Base-by-base conservation (phyloP, 2,888 invertebrate species). In the Aricia artaxerxes region DNA sequence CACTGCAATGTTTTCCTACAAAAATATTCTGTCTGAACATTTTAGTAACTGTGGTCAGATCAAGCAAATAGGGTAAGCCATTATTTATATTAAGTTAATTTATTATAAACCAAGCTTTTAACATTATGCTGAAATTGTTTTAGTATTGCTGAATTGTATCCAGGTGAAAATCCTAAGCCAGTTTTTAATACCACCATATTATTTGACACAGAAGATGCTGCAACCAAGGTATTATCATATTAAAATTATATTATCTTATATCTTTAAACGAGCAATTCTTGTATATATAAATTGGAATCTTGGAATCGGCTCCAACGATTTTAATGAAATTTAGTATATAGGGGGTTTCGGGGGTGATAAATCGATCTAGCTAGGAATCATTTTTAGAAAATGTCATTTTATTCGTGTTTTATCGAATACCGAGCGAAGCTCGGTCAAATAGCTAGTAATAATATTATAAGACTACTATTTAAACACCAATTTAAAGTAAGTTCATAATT, bases 91-190 rank as follows among this genome's bases (percentile, higher is more conserved):
- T 24, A 6, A 24, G 7, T 64, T 24, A 64, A 31, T 24, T 64
- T 64, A 24, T 76, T 38, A 31, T 16, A 49, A 73, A 53, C 11
- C 13, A 53, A 13, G 13, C 4, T 16, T 57, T 13, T 31, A 49
- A 31, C 31, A 44, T 9, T 44, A 64, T 44, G 16, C 38, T 78
- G 49, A 80, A 61, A 38, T 79, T 64, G 53, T 88, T 91, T 16
- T 86, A 93, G 93, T 1, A 81, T 91, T 81, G 91, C 90, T 16
- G 92, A 93, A 82, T 83, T 90, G 40, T 91, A 92, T 80, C 89
- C 91, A 2, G 84, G 86, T 31, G 88, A 89, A 64, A 88, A 88
- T 9, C 85, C 89, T 0, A 89, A 87, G 77, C 90, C 90, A 9
- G 89, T 90, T 2, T 94, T 94, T 80, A 88, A 91, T 40, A 92